These are phyloP conservation scores for Rhaphigaster nebulosa DNA, from an alignment of 2,888 invertebrate species.

Conservation along the genomic window DNA sequence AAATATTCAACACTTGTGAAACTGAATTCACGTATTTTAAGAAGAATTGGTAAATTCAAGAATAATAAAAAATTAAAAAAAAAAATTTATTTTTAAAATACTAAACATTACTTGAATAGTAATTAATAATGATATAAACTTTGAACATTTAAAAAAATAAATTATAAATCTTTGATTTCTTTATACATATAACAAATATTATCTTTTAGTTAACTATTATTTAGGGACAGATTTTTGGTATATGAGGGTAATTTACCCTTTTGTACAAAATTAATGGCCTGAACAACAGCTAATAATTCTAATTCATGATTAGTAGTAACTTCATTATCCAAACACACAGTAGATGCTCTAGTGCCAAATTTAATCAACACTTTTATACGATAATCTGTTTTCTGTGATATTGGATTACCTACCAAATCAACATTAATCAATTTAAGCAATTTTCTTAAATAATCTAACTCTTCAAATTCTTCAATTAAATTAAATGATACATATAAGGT, in stretches of 20 bases:
- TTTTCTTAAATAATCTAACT: slow-evolving; percentile 83
- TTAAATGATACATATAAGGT: slow-evolving; percentile 90
- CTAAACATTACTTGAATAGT: neutral
- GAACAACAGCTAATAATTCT: slow-evolving; percentile 91
- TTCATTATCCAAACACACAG: slow-evolving; percentile 90
- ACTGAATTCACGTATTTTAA: neutral
- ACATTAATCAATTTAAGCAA: slow-evolving; percentile 90
- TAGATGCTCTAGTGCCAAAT: slow-evolving; percentile 85
- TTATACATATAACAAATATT: neutral
- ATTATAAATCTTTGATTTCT: neutral
- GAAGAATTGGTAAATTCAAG: neutral
- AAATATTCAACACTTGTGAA: neutral
- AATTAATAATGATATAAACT: neutral
- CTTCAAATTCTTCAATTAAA: slow-evolving; percentile 82
- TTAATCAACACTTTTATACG: slow-evolving; percentile 90
- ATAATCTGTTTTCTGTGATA: slow-evolving; percentile 89
- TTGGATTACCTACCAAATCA: slow-evolving; percentile 90
- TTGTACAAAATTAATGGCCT: slow-evolving; percentile 85
- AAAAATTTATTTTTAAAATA: neutral
- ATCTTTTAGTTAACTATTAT: neutral
- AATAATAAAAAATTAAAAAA: neutral
- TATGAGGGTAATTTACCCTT: slow-evolving; percentile 75
- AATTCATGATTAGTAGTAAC: slow-evolving; percentile 88
- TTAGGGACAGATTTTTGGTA: slow-evolving; percentile 43
- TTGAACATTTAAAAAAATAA: neutral